phyloP scores from a whole-genome alignment of 2,797 vertebrate genomes.

The Syncerus caffer region DNA sequence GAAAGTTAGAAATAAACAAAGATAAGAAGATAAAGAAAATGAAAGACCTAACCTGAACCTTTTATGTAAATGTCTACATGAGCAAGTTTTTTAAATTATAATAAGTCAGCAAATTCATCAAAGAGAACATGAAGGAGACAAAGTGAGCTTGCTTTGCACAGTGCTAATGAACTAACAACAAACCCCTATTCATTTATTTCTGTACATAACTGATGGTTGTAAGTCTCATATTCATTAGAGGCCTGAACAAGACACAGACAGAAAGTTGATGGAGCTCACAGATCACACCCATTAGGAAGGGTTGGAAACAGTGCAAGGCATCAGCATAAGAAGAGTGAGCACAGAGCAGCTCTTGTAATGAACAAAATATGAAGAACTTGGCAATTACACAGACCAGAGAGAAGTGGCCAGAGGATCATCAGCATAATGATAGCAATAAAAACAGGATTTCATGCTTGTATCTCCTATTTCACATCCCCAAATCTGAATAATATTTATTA shows the following conservation, averaged over 20 bases:
- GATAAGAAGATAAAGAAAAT: not conserved
- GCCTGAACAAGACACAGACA: not conserved
- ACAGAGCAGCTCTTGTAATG: slow-evolving; percentile 14
- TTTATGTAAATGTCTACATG: not conserved
- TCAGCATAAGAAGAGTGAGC: not conserved
- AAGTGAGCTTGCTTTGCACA: not conserved
- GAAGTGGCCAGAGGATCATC: slow-evolving; percentile 48
- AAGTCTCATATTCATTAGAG: not conserved
- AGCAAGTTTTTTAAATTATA: not conserved
- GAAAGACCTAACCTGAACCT: not conserved
- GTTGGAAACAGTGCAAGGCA: not conserved
- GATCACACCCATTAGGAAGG: not conserved
- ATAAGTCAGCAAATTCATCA: not conserved
- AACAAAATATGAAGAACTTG: slow-evolving; percentile 65
- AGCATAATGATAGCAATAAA: slow-evolving; percentile 54
- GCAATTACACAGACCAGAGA: slow-evolving; percentile 47
- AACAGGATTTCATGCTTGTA: slow-evolving; percentile 31
- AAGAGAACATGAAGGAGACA: not conserved
- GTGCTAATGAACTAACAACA: slow-evolving; percentile 31
- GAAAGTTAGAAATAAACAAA: not conserved
- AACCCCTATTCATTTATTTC: not conserved
- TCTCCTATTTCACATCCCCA: slow-evolving; percentile 23
- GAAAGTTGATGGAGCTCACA: not conserved
- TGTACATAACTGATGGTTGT: not conserved
- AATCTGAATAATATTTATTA: slow-evolving; percentile 62